Base-by-base conservation (phyloP, 2,797 vertebrate species). In the Peromyscus melanophrys region DNA sequence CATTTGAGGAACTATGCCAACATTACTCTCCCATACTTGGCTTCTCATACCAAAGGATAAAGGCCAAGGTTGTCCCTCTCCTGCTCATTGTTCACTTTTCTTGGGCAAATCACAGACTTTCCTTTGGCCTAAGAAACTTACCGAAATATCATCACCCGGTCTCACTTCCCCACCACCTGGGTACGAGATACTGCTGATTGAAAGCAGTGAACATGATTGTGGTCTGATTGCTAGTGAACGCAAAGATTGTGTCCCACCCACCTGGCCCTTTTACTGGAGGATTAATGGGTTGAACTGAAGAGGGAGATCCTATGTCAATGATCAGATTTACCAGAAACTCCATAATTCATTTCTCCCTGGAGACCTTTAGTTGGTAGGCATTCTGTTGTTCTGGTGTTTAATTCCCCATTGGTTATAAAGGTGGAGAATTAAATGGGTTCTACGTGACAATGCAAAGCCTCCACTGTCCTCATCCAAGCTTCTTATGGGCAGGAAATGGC, bases 361-460 rank as follows among this genome's bases (percentile, higher is more conserved):
- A 95, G 94, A 85, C 23, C 89, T 94, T 90, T 0, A 0, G 34
- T 40, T 59, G 95, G 88, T 2, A 0, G 43, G 55, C 86, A 89
- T 97, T 97, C 97, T 97, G 52, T 97, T 95, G 86, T 73, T 4
- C 0, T 31, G 84, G 82, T 87, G 90, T 83, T 91, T 96, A 92
- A 96, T 95, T 94, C 78, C 49, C 19, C 84, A 93, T 89, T 95
- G 96, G 84, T 91, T 96, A 95, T 55, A 96, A 88, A 93, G 81
- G 80, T 5, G 88, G 96, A 96, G 95, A 85, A 86, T 97, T 96
- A 95, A 97, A 96, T 82, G 23, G 94, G 76, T 89, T 86, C 89
- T 97, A 67, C 92, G 37, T 73, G 82, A 82, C 77, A 71, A 76
- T 73, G 90, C 71, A 55, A 90, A 71, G 29, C 37, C 37, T 76